Evolutionary conservation across 2,888 invertebrate genomes (phyloP).

Genomic region (Clitarchus hookeri): DNA sequence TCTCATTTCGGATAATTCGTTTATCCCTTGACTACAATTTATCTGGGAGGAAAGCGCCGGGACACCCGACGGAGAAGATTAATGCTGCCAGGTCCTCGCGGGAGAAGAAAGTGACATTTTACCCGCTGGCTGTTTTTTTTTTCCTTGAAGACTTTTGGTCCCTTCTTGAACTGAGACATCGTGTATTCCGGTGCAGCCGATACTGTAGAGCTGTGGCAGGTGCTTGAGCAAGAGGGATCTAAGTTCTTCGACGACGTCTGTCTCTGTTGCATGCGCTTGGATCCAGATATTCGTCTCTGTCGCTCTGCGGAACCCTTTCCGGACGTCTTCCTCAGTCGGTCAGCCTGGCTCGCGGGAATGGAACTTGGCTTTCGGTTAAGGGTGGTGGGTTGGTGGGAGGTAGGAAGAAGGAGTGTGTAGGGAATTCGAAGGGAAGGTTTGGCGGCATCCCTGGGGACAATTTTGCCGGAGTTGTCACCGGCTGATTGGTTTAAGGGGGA

Average conservation of each 20-base stretch:
- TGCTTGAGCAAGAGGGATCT: not conserved
- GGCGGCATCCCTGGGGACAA: not conserved
- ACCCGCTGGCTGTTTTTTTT: not conserved
- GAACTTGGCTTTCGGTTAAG: not conserved
- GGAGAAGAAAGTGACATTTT: not conserved
- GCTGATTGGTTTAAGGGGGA: not conserved
- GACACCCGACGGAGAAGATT: not conserved
- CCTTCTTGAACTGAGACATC: not conserved
- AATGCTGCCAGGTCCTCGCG: not conserved
- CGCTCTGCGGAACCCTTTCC: not conserved
- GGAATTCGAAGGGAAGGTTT: not conserved
- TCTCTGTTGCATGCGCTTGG: not conserved
- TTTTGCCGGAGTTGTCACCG: slow-evolving; percentile 14
- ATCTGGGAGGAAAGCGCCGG: not conserved
- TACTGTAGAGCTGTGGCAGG: not conserved
- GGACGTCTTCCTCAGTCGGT: not conserved
- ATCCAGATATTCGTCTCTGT: not conserved
- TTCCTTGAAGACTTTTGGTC: not conserved
- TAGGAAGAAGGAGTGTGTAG: not conserved
- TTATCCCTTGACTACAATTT: not conserved
- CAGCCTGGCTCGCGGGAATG: not conserved
- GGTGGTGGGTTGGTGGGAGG: not conserved
- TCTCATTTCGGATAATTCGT: slow-evolving; percentile 14
- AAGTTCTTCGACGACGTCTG: not conserved
- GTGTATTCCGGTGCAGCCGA: not conserved